Evolutionary conservation across 2,113 vertebrate species (phyloP).

Genomic region (Felis catus): DNA sequence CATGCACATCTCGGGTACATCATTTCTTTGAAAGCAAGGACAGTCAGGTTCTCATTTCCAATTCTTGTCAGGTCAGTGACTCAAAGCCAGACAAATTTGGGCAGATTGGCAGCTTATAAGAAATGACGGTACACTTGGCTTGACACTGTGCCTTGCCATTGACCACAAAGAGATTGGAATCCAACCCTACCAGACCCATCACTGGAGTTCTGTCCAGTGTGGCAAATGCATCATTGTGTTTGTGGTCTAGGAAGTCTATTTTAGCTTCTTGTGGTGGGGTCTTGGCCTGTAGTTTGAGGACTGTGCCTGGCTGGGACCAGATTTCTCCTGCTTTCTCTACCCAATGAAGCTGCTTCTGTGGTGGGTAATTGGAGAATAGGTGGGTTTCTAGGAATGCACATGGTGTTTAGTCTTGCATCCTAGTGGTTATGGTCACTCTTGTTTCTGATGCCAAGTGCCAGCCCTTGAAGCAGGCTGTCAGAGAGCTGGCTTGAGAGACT

Average conservation of each 20-base stretch:
- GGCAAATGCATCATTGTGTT: neutral
- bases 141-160: neutral
- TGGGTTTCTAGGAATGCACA: conserved; percentile 18
- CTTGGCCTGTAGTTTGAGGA: neutral
- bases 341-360: conserved; percentile 4
- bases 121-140: neutral
- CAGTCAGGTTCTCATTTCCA: conserved; percentile 1
- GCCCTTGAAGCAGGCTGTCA: neutral
- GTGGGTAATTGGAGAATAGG: neutral
- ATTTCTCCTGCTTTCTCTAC: neutral
- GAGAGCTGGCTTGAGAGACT: neutral
- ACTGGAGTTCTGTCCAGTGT: neutral
- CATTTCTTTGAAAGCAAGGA: conserved; percentile 23
- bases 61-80: conserved; percentile 34
- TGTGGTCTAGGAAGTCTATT: neutral
- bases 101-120: neutral
- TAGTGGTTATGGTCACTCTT: neutral
- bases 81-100: conserved; percentile 60
- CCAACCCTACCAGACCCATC: neutral
- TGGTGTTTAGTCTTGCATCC: neutral
- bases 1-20: neutral
- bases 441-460: conserved; percentile 33
- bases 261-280: conserved; percentile 40
- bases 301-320: conserved; percentile 26
- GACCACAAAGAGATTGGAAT: conserved; percentile 11